Conservation (phyloP, 2,797 vertebrate genomes). For the Hippocampus kuda region DNA sequence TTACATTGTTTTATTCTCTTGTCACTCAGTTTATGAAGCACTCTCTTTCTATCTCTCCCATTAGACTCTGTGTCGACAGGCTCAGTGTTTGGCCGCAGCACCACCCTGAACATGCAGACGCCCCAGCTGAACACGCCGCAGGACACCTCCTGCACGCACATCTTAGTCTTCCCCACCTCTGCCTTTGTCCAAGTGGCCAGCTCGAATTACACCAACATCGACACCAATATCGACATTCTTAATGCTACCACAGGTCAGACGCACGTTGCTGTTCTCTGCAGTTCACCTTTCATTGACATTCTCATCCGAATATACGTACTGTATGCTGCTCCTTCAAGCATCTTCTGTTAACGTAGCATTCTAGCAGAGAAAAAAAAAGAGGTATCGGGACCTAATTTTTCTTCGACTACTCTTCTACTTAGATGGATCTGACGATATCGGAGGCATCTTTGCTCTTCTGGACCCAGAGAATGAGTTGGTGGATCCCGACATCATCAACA, state of each 20-base stretch:
- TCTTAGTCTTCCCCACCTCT: slow-evolving; percentile 96
- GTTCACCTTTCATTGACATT: not conserved
- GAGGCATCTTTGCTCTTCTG: slow-evolving; percentile 86
- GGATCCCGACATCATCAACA: slow-evolving; percentile 94
- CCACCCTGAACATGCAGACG: slow-evolving; percentile 94
- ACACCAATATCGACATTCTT: slow-evolving; percentile 87
- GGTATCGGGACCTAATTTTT: not conserved
- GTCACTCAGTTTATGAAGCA: not conserved
- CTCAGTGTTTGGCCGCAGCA: slow-evolving; percentile 96
- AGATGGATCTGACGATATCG: slow-evolving; percentile 87
- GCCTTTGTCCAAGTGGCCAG: slow-evolving; percentile 90
- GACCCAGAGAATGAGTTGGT: slow-evolving; percentile 85
- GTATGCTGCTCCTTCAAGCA: not conserved
- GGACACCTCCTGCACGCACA: slow-evolving; percentile 97
- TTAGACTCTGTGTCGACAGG: slow-evolving; percentile 94
- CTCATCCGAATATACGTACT: not conserved
- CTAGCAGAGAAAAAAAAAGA: not conserved
- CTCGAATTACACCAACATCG: slow-evolving; percentile 83
- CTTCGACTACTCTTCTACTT: not conserved
- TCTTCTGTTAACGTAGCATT: not conserved
- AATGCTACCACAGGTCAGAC: slow-evolving; percentile 90
- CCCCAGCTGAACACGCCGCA: slow-evolving; percentile 96
- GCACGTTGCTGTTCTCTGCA: not conserved
- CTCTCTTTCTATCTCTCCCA: slow-evolving; percentile 13
- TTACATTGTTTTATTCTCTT: not conserved